Conservation (phyloP, 2,113 vertebrate genomes). For the Condylura cristata region DNA sequence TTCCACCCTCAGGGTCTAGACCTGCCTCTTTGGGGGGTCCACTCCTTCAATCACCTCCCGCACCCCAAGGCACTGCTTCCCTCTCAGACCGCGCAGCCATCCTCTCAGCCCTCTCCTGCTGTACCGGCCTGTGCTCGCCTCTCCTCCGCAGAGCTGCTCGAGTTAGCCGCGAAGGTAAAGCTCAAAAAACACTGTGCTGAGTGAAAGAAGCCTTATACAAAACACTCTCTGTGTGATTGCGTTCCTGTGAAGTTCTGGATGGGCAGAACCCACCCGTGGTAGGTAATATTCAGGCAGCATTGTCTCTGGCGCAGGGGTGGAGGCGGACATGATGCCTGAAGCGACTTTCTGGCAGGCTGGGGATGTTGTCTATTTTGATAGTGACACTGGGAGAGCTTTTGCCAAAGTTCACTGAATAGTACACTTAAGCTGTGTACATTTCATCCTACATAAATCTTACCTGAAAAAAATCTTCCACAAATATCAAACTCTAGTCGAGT, state of each 20-base stretch:
- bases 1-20: not conserved
- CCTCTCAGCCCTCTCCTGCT: not conserved
- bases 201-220: not conserved
- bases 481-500: not conserved
- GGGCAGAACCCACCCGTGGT: not conserved
- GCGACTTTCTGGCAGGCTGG: not conserved
- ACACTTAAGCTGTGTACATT: not conserved
- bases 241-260: not conserved
- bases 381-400: not conserved
- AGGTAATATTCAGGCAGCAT: not conserved
- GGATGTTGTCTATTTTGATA: not conserved
- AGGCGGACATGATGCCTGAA: not conserved
- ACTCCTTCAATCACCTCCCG: not conserved
- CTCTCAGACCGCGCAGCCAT: not conserved
- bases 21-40: not conserved
- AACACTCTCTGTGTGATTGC: not conserved
- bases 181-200: not conserved
- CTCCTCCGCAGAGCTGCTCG: not conserved
- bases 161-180: not conserved
- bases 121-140: not conserved
- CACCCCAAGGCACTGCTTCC: not conserved
- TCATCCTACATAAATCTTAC: not conserved
- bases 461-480: conserved; percentile 1
- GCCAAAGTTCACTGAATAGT: not conserved
- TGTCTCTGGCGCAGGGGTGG: not conserved